Conservation (phyloP, 2,797 vertebrate species). For the Xenops minutus region DNA sequence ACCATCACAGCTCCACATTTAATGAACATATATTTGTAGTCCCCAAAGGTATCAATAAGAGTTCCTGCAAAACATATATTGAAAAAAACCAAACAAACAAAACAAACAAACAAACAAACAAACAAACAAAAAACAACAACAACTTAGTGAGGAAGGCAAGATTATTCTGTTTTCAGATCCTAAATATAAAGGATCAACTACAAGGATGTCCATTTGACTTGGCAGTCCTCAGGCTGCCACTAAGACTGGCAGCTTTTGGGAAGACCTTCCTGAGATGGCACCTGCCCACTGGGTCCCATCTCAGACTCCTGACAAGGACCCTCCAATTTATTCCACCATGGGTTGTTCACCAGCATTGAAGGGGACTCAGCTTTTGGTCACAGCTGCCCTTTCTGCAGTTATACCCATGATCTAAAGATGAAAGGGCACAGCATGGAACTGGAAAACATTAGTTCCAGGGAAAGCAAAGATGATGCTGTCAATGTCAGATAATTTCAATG, state of each 20-base stretch:
- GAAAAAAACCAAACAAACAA: neutral
- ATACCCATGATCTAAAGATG: neutral
- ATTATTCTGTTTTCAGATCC: neutral
- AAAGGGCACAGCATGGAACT: neutral
- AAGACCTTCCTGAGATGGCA: neutral
- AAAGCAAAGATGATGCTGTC: slow-evolving; percentile 58
- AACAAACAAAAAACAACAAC: neutral
- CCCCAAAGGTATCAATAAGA: slow-evolving; percentile 76
- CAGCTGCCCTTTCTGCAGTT: slow-evolving; percentile 17
- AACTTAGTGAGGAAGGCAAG: neutral
- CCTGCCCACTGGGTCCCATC: neutral
- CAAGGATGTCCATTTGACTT: neutral
- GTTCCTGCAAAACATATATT: slow-evolving; percentile 67
- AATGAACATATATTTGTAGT: slow-evolving; percentile 85
- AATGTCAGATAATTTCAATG: slow-evolving; percentile 49
- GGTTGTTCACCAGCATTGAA: neutral
- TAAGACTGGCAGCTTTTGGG: neutral
- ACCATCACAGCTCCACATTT: slow-evolving; percentile 81
- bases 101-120: neutral
- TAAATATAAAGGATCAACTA: neutral
- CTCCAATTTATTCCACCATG: neutral
- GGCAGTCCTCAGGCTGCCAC: neutral
- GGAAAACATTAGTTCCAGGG: slow-evolving; percentile 32
- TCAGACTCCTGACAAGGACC: neutral
- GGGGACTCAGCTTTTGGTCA: neutral